A percentile compares a stretch with the other conserved stretches of the same genome.
phyloP scores from a whole-genome alignment of 2,797 vertebrate species.

The Podarcis lilfordi region DNA sequence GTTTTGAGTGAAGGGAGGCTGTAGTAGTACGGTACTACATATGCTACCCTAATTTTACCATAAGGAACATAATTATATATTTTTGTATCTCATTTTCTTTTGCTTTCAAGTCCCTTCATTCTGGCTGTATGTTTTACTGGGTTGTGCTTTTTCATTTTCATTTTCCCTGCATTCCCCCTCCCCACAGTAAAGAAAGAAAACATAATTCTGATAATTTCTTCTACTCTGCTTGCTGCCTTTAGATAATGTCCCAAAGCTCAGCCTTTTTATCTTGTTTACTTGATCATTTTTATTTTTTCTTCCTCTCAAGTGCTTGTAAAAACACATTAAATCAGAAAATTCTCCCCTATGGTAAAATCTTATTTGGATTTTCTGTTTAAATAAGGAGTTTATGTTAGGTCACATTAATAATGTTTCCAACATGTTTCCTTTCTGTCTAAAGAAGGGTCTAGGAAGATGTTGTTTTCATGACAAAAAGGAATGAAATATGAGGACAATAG shows the following conservation, averaged over 20 bases:
- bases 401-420: constrained; percentile 15
- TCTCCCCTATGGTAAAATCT: neutral
- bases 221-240: neutral
- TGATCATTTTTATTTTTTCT: constrained; percentile 10
- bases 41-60: fast-evolving
- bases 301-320: constrained; percentile 15
- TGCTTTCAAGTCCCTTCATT: neutral
- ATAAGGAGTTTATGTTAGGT: constrained; percentile 28
- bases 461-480: constrained; percentile 23
- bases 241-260: neutral
- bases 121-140: neutral
- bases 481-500: neutral
- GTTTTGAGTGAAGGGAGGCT: neutral
- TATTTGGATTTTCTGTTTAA: constrained; percentile 29
- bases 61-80: neutral
- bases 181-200: neutral
- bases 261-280: neutral
- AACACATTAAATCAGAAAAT: constrained; percentile 22
- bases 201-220: neutral
- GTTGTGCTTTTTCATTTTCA: neutral
- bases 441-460: constrained; percentile 8
- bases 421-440: constrained; percentile 22
- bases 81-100: neutral
- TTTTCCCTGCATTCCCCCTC: neutral
- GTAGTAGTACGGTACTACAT: neutral